Evolutionary conservation across 2,888 invertebrate genomes (phyloP).

Genomic region (Dryobota labecula): DNA sequence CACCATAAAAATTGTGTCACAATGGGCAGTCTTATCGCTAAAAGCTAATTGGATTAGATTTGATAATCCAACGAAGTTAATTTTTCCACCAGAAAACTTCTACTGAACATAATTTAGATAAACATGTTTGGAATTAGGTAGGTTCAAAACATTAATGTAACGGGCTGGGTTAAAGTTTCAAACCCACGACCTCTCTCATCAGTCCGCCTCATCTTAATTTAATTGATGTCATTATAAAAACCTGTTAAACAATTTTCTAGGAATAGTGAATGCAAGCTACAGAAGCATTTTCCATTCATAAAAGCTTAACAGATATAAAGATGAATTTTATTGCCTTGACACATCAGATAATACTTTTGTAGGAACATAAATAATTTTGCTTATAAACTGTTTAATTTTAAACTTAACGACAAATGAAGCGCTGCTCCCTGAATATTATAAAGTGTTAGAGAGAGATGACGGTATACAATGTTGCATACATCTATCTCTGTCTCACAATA

Average conservation of each 20-base stretch:
- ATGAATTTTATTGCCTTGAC: constrained; percentile 37
- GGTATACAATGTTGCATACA: neutral
- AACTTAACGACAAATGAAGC: constrained; percentile 36
- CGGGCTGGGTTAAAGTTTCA: constrained; percentile 11
- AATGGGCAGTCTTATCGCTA: too few relatives aligned
- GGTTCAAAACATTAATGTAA: constrained; percentile 4
- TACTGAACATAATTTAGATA: too few relatives aligned
- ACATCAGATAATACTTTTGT: constrained; percentile 45
- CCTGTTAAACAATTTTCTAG: constrained; percentile 35
- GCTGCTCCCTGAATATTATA: neutral
- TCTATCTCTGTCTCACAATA: constrained; percentile 29
- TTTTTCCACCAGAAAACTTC: too few relatives aligned
- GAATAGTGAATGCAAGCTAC: constrained; percentile 27
- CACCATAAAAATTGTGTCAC: too few relatives aligned
- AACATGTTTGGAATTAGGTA: neutral
- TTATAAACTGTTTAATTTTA: constrained; percentile 52
- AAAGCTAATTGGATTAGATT: too few relatives aligned
- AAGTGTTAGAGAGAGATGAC: constrained; percentile 11
- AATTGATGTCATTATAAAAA: constrained; percentile 31
- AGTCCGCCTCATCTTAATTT: constrained; percentile 15
- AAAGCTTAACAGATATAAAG: constrained; percentile 32
- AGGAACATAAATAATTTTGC: constrained; percentile 37
- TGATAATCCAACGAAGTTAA: too few relatives aligned
- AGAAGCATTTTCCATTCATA: constrained; percentile 37
- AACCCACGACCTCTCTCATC: constrained; percentile 8